phyloP scores from a whole-genome alignment of 2,113 vertebrate species.

The Macrotis lagotis region DNA sequence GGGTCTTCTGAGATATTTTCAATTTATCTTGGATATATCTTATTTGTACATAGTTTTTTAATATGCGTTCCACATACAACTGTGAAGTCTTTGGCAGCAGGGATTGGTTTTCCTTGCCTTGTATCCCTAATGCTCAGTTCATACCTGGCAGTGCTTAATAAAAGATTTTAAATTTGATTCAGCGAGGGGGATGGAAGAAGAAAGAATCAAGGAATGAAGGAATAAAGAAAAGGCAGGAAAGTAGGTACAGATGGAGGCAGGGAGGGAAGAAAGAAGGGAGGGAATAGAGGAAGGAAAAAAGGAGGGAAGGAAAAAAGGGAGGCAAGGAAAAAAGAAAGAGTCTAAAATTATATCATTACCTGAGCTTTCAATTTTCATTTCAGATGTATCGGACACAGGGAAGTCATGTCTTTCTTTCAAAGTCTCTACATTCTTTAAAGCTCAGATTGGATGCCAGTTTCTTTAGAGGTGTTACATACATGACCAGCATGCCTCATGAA shows the following conservation, averaged over 20 bases:
- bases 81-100: background rate
- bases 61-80: background rate
- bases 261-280: too few species aligned
- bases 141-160: background rate
- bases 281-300: too few species aligned
- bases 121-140: background rate
- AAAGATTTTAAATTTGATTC: background rate
- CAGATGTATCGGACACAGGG: background rate
- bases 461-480: background rate
- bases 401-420: background rate
- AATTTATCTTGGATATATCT: background rate
- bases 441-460: background rate
- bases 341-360: too few species aligned
- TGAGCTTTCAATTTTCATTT: too few species aligned
- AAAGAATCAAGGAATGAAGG: too few species aligned
- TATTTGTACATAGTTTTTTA: background rate
- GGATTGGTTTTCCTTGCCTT: background rate
- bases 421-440: background rate
- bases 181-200: too few species aligned
- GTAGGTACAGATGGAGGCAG: too few species aligned
- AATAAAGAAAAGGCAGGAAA: too few species aligned
- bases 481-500: background rate
- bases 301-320: too few species aligned
- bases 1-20: background rate
- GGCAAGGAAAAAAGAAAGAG: too few species aligned